phyloP scores from a whole-genome alignment of 2,888 invertebrate species.

The Drosophila colorata region DNA sequence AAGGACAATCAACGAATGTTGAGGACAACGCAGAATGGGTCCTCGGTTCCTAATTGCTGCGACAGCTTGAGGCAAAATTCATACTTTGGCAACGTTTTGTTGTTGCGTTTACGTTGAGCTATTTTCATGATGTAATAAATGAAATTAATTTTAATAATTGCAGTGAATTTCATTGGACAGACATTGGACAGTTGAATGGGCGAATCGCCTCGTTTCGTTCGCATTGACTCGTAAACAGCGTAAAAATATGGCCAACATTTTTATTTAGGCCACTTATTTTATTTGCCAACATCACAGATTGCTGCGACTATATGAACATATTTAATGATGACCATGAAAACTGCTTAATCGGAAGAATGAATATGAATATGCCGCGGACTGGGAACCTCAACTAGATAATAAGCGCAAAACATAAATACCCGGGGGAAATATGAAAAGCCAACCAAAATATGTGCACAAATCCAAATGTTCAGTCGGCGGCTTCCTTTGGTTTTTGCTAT shows the following conservation, averaged over 20 bases:
- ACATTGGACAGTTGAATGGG: constrained; percentile 13
- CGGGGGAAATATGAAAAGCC: constrained; percentile 47
- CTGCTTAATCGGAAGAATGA: constrained; percentile 80
- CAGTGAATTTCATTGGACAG: constrained; percentile 56
- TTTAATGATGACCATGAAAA: constrained; percentile 79
- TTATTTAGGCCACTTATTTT: constrained; percentile 71
- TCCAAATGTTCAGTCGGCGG: constrained; percentile 56
- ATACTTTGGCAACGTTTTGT: constrained; percentile 25
- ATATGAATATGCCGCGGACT: constrained; percentile 50
- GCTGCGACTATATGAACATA: constrained; percentile 57
- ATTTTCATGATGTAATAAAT: constrained; percentile 82
- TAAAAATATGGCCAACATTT: constrained; percentile 57
- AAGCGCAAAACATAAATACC: constrained; percentile 70
- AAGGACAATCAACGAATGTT: constrained; percentile 27
- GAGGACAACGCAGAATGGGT: constrained; percentile 27
- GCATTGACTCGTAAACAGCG: constrained; percentile 54
- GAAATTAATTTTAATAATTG: constrained; percentile 83
- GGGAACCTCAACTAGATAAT: constrained; percentile 52
- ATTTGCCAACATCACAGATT: constrained; percentile 53
- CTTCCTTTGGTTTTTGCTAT: constrained; percentile 9
- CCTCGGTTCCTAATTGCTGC: constrained; percentile 65
- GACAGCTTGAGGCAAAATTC: constrained; percentile 72
- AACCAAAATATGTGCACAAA: constrained; percentile 62
- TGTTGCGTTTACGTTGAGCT: constrained; percentile 35
- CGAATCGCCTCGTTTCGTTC: constrained; percentile 27